phyloP scores from a whole-genome alignment of 2,797 vertebrate species.

The Melanitta fusca region DNA sequence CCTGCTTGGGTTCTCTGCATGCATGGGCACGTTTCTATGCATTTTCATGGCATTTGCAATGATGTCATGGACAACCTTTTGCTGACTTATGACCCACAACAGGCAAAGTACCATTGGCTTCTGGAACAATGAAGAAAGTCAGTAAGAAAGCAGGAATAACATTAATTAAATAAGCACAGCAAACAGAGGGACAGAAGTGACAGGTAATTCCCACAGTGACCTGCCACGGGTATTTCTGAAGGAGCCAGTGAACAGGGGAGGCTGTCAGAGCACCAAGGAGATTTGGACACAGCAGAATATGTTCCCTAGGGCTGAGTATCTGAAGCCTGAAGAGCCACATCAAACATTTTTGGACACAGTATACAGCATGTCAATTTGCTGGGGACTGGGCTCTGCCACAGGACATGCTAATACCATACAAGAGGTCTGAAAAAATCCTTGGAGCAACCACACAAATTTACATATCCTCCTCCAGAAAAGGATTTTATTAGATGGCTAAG shows the following conservation, averaged over 20 bases:
- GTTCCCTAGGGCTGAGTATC: neutral
- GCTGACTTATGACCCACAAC: slow-evolving; percentile 52
- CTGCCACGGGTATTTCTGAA: neutral
- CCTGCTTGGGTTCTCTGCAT: neutral
- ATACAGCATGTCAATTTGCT: neutral
- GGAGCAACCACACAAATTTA: neutral
- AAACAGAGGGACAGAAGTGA: neutral
- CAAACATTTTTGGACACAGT: neutral
- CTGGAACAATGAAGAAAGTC: neutral
- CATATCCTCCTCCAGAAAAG: neutral
- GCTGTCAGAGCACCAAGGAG: neutral
- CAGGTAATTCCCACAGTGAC: neutral
- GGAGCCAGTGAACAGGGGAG: neutral
- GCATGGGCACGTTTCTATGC: neutral
- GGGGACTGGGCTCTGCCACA: slow-evolving; percentile 26
- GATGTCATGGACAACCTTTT: slow-evolving; percentile 44
- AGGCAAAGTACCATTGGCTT: neutral
- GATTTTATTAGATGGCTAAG: neutral
- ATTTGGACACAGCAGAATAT: neutral
- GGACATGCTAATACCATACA: neutral
- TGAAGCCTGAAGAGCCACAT: slow-evolving; percentile 21
- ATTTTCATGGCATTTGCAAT: slow-evolving; percentile 16
- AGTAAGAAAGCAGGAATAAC: neutral
- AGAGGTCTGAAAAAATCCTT: neutral
- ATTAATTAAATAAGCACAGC: neutral